Evolutionary conservation across 1,140 invertebrate species (phyloP).

Genomic region (Contarinia nasturtii): DNA sequence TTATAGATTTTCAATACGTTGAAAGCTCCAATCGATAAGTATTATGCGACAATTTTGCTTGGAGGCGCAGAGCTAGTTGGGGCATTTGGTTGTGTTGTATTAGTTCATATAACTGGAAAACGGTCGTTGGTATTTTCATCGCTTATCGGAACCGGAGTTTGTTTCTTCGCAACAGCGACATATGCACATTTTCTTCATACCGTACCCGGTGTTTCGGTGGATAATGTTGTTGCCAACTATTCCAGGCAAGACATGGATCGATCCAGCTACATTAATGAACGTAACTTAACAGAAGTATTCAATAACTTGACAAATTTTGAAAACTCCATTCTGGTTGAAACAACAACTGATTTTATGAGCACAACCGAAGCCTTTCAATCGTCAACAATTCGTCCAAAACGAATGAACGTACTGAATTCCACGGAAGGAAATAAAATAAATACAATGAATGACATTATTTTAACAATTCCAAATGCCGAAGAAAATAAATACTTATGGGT

Average conservation of each 20-base stretch:
- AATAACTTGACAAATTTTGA: neutral
- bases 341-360: too few relatives aligned
- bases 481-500: constrained; percentile 38
- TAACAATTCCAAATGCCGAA: constrained; percentile 15
- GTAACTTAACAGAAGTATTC: constrained; percentile 19
- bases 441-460: neutral
- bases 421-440: too few relatives aligned
- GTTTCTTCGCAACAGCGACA: constrained; percentile 29
- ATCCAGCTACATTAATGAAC: constrained; percentile 14
- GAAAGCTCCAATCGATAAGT: constrained; percentile 48
- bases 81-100: constrained; percentile 34
- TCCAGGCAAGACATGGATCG: constrained; percentile 14
- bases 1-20: constrained; percentile 40
- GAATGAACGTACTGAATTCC: too few relatives aligned
- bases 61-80: constrained; percentile 46
- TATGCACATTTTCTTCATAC: constrained; percentile 18
- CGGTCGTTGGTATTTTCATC: constrained; percentile 43
- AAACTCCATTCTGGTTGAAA: too few relatives aligned
- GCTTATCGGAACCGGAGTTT: constrained; percentile 35
- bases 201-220: constrained; percentile 17
- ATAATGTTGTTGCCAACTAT: constrained; percentile 21
- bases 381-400: too few relatives aligned
- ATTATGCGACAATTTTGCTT: constrained; percentile 46
- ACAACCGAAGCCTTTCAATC: too few relatives aligned
- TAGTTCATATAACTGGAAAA: constrained; percentile 51